phyloP scores from a whole-genome alignment of 1,140 invertebrate genomes.

The Lasioglossum albipes region DNA sequence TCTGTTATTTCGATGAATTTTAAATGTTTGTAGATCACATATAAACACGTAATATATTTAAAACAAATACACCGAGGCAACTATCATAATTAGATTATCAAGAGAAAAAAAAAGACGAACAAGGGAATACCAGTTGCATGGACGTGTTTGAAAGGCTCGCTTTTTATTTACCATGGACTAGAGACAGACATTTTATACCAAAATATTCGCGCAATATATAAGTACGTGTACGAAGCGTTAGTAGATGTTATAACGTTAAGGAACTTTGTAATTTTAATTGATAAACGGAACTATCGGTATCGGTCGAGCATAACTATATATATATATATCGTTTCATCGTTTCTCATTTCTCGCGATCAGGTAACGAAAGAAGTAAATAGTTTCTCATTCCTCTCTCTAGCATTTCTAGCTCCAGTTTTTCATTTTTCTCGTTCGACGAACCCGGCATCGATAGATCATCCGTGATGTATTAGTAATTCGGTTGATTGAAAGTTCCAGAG shows the following conservation, averaged over 20 bases:
- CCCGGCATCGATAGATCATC: slow-evolving; percentile 1
- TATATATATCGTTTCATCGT: background rate
- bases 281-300: slow-evolving; percentile 26
- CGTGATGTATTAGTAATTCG: slow-evolving; percentile 3
- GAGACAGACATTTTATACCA: slow-evolving; percentile 69
- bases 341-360: background rate
- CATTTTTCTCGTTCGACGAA: background rate
- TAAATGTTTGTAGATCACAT: slow-evolving; percentile 71
- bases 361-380: background rate
- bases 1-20: slow-evolving; percentile 68
- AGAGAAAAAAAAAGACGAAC: too few species aligned
- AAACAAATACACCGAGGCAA: slow-evolving; percentile 44
- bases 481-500: slow-evolving; percentile 13
- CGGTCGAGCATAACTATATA: background rate
- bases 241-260: slow-evolving; percentile 49
- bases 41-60: slow-evolving; percentile 50
- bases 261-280: slow-evolving; percentile 41
- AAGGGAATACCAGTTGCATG: slow-evolving; percentile 23
- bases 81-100: slow-evolving; percentile 45
- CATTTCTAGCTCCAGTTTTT: slow-evolving; percentile 14
- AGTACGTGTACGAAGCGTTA: slow-evolving; percentile 50
- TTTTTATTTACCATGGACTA: slow-evolving; percentile 55
- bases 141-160: slow-evolving; percentile 45
- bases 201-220: slow-evolving; percentile 61
- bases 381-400: slow-evolving; percentile 27